Evolutionary conservation across 1,140 invertebrate species (phyloP).

Genomic region (Mercenaria mercenaria): DNA sequence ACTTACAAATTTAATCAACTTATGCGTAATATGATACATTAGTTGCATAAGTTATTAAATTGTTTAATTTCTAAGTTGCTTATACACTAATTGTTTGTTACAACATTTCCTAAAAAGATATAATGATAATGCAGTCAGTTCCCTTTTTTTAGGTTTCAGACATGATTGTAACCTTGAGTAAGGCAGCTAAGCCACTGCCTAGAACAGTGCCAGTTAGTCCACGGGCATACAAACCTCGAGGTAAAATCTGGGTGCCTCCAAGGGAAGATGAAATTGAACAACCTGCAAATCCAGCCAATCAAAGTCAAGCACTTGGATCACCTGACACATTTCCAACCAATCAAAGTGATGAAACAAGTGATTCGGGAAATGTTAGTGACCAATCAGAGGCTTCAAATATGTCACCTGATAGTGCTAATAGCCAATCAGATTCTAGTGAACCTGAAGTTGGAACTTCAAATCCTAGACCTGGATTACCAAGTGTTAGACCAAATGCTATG

Average conservation of each 20-base stretch:
- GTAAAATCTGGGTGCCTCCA: conserved; percentile 57
- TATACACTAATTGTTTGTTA: too few relatives aligned
- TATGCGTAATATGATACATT: too few relatives aligned
- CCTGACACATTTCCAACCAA: not conserved
- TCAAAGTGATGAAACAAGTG: not conserved
- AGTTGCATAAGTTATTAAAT: too few relatives aligned
- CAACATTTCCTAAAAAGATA: too few relatives aligned
- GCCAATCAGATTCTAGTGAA: conserved; percentile 9
- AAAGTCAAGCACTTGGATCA: not conserved
- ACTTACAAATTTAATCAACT: too few relatives aligned
- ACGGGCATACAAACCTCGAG: not conserved
- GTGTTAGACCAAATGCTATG: conserved; percentile 85
- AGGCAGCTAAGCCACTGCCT: conserved; percentile 68
- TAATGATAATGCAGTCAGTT: too few relatives aligned
- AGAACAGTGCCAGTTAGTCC: conserved; percentile 1
- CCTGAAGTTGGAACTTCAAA: conserved; percentile 50
- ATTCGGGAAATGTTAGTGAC: conserved; percentile 3
- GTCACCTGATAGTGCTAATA: not conserved
- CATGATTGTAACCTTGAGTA: conserved; percentile 90
- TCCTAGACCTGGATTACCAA: conserved; percentile 77
- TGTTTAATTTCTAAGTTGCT: too few relatives aligned
- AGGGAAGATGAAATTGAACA: conserved; percentile 18
- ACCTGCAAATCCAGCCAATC: not conserved
- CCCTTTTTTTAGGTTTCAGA: conserved; percentile 88
- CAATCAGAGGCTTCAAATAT: conserved; percentile 7